A percentile compares a stretch with the other conserved stretches of the same genome.
These are phyloP conservation scores for Hippasteria phrygiana DNA, from an alignment of 53 echinoderm and acorn worm species.

Conservation along the genomic window DNA sequence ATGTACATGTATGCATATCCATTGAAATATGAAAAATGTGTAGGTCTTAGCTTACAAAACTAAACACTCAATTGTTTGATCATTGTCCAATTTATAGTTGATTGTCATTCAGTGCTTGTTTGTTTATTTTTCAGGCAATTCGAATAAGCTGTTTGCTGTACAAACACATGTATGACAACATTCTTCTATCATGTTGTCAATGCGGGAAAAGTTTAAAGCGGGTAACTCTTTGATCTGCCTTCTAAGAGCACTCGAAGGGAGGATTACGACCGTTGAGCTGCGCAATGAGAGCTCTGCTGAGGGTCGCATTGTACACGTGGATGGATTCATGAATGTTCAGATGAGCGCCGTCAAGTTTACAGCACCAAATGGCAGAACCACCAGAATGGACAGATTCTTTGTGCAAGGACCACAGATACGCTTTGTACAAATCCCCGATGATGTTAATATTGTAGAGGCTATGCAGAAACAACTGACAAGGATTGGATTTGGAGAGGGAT, in stretches of 20 bases:
- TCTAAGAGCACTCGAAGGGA: conserved; percentile 75
- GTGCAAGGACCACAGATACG: conserved; percentile 84
- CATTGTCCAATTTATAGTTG: too few species aligned
- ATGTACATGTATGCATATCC: too few species aligned
- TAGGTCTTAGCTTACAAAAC: too few species aligned
- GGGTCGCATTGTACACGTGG: conserved; percentile 83
- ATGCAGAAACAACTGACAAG: conserved; percentile 70
- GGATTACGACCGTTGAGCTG: conserved; percentile 88
- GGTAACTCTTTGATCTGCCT: conserved; percentile 84
- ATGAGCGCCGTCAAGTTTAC: conserved; percentile 81
- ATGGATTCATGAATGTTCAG: conserved; percentile 94
- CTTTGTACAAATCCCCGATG: conserved; percentile 92
- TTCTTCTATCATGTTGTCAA: conserved; percentile 48
- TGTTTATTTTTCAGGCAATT: too few species aligned
- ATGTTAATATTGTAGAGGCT: conserved; percentile 77
- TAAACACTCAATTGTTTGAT: too few species aligned
- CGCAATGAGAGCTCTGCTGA: conserved; percentile 80
- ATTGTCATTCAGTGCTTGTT: too few species aligned
- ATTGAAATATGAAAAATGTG: too few species aligned
- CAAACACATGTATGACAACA: too few species aligned
- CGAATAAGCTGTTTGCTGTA: too few species aligned
- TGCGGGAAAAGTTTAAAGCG: conserved; percentile 76
- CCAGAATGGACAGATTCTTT: conserved; percentile 79
- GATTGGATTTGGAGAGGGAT: conserved; percentile 24
- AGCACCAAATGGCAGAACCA: conserved; percentile 57